A percentile compares a stretch with the other conserved stretches of the same genome.
phyloP scores from a whole-genome alignment of 2,113 vertebrate species.

The Bos indicus region DNA sequence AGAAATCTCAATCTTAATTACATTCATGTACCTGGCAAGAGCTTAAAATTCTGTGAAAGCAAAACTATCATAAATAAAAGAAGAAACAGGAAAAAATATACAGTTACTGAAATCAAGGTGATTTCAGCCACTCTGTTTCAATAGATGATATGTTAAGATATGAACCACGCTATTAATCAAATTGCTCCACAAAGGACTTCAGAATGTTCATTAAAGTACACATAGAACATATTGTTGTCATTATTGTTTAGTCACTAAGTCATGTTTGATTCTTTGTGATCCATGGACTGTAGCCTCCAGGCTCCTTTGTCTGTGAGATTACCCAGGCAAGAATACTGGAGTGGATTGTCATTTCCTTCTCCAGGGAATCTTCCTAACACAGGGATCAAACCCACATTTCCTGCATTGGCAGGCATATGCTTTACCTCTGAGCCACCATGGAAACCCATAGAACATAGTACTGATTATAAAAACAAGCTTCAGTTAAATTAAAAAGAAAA shows the following conservation, averaged over 20 bases:
- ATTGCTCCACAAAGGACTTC: neutral
- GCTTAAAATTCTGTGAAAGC: neutral
- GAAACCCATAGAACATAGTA: neutral
- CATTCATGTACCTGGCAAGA: neutral
- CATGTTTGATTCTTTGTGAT: neutral
- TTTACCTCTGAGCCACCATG: neutral
- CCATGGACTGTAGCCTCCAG: neutral
- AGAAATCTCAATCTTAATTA: neutral
- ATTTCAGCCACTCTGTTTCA: neutral
- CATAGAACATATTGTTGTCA: neutral
- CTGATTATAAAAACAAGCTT: neutral
- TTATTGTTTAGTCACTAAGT: neutral
- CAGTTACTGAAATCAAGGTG: neutral
- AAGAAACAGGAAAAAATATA: neutral
- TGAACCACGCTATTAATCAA: neutral
- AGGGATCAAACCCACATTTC: neutral
- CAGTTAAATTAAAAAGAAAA: neutral
- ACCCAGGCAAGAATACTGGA: neutral
- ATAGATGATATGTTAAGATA: neutral
- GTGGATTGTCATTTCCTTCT: neutral
- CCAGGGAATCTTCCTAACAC: neutral
- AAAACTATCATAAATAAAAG: neutral
- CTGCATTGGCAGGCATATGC: neutral
- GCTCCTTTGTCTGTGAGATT: neutral
- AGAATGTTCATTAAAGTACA: neutral